Evolutionary conservation across 1,140 invertebrate genomes (phyloP).

Genomic region (Lanistes nyassanus): DNA sequence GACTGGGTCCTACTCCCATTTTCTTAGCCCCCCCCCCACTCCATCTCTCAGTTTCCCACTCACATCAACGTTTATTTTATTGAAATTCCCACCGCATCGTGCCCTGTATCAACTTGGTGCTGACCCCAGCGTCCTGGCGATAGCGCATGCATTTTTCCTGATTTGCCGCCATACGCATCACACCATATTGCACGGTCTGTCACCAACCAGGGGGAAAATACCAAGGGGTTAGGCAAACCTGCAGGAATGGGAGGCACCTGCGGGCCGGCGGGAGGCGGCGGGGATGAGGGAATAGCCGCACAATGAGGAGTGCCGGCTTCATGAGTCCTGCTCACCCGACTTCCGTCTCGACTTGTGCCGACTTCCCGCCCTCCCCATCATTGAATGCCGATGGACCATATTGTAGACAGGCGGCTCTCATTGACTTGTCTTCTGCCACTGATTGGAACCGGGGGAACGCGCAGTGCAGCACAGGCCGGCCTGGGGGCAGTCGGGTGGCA

Average conservation of each 20-base stretch:
- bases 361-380: slow-evolving; percentile 4
- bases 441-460: slow-evolving; percentile 7
- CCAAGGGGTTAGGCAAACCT: slow-evolving; percentile 17
- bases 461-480: too few species aligned
- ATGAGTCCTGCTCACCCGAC: background rate
- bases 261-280: background rate
- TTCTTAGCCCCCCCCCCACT: background rate
- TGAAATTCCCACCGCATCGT: too few species aligned
- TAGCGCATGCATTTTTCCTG: background rate
- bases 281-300: background rate
- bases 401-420: background rate
- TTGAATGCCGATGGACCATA: background rate
- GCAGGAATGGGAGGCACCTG: slow-evolving; percentile 16
- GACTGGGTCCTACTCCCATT: background rate
- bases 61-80: too few species aligned
- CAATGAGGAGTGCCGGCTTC: background rate
- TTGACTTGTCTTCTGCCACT: slow-evolving; percentile 5
- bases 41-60: background rate
- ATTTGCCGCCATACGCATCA: slow-evolving; percentile 7
- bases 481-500: background rate
- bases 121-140: background rate
- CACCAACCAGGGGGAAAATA: slow-evolving; percentile 16
- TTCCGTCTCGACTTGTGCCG: slow-evolving; percentile 8
- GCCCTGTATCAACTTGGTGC: slow-evolving; percentile 5
- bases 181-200: slow-evolving; percentile 1